Percentiles rank a stretch among this genome's conserved stretches.
Evolutionary conservation across 2,888 invertebrate species (phyloP).

Genomic region (Lasioglossum lativentre): DNA sequence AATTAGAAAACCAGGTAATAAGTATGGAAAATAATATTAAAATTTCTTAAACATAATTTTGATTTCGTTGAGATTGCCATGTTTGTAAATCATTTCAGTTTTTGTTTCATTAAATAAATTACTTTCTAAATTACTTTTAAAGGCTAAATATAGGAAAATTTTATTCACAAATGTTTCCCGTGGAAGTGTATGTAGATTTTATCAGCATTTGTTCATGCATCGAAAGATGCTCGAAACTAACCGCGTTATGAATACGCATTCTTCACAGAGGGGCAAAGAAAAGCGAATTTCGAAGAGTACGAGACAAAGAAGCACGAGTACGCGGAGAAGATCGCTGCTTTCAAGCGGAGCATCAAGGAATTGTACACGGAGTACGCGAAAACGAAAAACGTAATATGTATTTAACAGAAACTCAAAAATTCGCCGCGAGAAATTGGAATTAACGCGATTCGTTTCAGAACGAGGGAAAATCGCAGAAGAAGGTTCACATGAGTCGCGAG

Average conservation of each 20-base stretch:
- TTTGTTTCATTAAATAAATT: not conserved
- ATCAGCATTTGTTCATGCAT: not conserved
- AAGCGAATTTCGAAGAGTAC: conserved; percentile 93
- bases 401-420: not conserved
- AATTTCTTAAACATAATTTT: no score
- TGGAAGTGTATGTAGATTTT: not conserved
- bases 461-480: conserved; percentile 77
- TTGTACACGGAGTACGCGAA: conserved; percentile 87
- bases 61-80: not conserved
- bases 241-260: conserved; percentile 16
- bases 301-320: conserved; percentile 91
- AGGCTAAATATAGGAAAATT: not conserved
- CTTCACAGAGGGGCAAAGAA: conserved; percentile 92
- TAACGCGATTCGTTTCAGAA: conserved; percentile 73
- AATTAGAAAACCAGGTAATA: no score
- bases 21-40: no score
- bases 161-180: not conserved
- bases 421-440: not conserved
- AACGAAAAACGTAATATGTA: conserved; percentile 85
- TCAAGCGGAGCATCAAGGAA: conserved; percentile 91
- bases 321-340: conserved; percentile 88
- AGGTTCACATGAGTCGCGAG: conserved; percentile 70
- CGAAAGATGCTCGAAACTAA: not conserved
- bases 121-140: not conserved
- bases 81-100: not conserved